Percentiles rank a stretch among this genome's conserved stretches.
Evolutionary conservation across 1,140 invertebrate genomes (phyloP).

Genomic region (Apis laboriosa): DNA sequence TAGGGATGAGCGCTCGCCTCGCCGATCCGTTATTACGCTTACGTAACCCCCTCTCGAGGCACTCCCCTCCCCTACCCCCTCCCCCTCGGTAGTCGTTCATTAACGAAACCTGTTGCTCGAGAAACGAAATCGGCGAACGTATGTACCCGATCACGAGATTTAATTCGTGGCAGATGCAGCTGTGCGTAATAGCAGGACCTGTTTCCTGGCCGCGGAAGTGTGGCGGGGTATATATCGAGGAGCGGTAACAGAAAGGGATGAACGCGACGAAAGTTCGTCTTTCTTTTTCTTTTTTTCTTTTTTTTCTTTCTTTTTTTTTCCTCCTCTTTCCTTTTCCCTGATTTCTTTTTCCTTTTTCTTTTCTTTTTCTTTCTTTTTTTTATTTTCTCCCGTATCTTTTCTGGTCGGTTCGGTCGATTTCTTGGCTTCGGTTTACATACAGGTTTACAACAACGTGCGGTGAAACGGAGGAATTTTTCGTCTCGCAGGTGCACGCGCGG

Average conservation of each 20-base stretch:
- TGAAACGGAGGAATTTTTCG: background rate
- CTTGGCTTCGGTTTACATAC: background rate
- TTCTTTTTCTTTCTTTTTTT: background rate
- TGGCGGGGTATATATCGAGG: background rate
- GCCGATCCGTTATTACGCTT: constrained; percentile 42
- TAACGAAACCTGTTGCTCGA: constrained; percentile 52
- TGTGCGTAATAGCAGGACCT: constrained; percentile 39
- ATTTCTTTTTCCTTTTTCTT: too few relatives aligned
- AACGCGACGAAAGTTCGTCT: constrained; percentile 13
- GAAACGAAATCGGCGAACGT: constrained; percentile 35
- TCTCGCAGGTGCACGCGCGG: background rate
- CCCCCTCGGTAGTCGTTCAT: constrained; percentile 32
- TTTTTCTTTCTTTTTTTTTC: background rate
- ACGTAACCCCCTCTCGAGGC: constrained; percentile 13
- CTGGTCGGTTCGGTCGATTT: too few relatives aligned
- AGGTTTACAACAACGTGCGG: background rate
- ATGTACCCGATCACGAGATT: constrained; percentile 20
- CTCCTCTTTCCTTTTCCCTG: background rate
- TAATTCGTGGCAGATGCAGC: constrained; percentile 47
- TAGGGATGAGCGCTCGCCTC: background rate
- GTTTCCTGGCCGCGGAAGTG: constrained; percentile 44
- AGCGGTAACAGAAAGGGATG: constrained; percentile 11
- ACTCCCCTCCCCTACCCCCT: background rate
- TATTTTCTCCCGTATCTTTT: background rate
- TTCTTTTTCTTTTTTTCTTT: background rate